These are phyloP conservation scores for Xenops minutus DNA, from an alignment of 2,797 vertebrate genomes.

Conservation along the genomic window DNA sequence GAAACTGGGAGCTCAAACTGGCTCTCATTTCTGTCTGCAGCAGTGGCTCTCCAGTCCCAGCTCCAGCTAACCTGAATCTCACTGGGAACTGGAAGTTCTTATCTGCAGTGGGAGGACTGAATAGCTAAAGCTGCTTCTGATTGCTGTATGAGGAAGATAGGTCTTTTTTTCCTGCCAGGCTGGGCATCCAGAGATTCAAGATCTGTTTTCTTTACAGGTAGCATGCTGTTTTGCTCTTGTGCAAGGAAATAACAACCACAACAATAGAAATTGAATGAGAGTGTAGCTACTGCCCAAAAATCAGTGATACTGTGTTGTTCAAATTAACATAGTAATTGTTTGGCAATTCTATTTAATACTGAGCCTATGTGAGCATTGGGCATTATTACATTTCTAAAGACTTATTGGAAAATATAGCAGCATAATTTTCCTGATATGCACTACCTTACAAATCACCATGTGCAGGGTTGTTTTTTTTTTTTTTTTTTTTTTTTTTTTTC, in stretches of 20 bases:
- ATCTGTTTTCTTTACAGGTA: background rate
- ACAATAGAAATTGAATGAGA: background rate
- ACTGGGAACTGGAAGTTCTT: background rate
- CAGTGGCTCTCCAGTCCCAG: background rate
- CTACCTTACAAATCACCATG: background rate
- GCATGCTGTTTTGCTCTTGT: background rate
- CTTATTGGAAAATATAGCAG: background rate
- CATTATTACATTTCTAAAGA: background rate
- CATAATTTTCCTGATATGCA: background rate
- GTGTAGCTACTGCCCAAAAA: background rate
- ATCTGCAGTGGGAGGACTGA: background rate
- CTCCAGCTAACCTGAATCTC: background rate
- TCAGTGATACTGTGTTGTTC: background rate
- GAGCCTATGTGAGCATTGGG: background rate
- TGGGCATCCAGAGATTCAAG: background rate
- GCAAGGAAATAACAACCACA: background rate
- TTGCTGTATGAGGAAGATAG: background rate
- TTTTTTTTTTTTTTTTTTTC: background rate
- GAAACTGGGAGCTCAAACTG: background rate
- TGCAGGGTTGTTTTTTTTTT: too few relatives aligned
- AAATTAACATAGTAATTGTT: background rate
- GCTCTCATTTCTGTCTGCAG: background rate
- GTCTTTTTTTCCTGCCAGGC: background rate
- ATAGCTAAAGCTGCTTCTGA: background rate
- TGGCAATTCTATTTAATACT: background rate